Evolutionary conservation across 2,888 invertebrate species (phyloP).

Genomic region (Blomia tropicalis): DNA sequence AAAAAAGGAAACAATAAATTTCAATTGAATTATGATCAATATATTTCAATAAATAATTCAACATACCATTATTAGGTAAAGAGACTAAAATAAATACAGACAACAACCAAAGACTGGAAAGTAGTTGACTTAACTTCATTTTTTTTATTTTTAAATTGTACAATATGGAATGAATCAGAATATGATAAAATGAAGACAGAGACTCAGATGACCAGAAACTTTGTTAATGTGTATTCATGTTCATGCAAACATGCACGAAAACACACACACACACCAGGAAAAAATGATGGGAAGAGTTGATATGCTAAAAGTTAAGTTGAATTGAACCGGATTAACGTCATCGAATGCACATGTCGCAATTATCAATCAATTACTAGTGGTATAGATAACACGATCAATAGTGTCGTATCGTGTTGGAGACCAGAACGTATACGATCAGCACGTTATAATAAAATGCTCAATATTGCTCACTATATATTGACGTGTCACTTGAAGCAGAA

Average conservation of each 20-base stretch:
- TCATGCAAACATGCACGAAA: neutral
- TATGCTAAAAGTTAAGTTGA: neutral
- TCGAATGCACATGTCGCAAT: neutral
- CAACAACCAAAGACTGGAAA: neutral
- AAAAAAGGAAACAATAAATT: neutral
- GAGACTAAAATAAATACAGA: neutral
- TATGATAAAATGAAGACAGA: neutral
- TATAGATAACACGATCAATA: neutral
- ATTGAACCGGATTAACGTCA: conserved; percentile 11
- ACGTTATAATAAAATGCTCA: too few relatives aligned
- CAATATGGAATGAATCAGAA: neutral
- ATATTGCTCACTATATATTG: conserved; percentile 2
- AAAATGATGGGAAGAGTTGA: too few relatives aligned
- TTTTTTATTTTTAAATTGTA: neutral
- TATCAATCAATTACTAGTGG: neutral
- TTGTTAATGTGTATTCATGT: neutral
- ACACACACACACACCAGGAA: too few relatives aligned
- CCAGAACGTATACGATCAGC: too few relatives aligned
- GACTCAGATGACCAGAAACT: neutral
- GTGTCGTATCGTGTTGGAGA: neutral
- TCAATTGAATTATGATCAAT: too few relatives aligned
- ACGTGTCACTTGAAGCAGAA: conserved; percentile 4
- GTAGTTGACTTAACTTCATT: conserved; percentile 9
- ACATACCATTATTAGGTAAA: conserved; percentile 3
- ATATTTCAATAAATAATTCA: neutral